Evolutionary conservation across 2,113 vertebrate species (phyloP), one percentile per base, ranked within the genome.

Genomic region (Aplodontia rufa): DNA sequence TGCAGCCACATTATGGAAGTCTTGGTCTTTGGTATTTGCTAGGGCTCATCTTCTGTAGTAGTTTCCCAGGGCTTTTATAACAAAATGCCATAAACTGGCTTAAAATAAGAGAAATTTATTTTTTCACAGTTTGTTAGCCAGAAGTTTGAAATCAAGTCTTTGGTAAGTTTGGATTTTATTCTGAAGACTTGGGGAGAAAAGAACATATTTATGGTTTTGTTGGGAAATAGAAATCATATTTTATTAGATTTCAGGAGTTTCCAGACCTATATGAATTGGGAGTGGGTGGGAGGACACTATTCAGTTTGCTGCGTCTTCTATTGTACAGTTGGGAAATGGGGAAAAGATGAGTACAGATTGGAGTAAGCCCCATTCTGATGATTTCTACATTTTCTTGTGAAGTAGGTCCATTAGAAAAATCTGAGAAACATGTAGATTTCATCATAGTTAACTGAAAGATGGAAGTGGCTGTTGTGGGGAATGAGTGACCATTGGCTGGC

Each of bases 211-310:
- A 71, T 47, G 1, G 42, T 96, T 71, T 32, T 90, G 5, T 69
- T 64, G 17, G 28, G 89, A 87, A 51, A 8, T 49, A 47, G 20
- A 84, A 88, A 37, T 64, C 28, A 60, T 5, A 66, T 7, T 93
- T 91, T 5, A 6, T 76, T 74, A 0, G 19, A 30, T 76, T 51
- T 22, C 16, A 51, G 30, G 42, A 14, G 9, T 16, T 78, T 95
- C 40, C 12, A 53, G 19, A 26, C 11, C 1, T 30, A 8, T 8
- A 1, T 45, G 28, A 88, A 47, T 71, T 75, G 40, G n/a, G n/a
- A n/a, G n/a, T n/a, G n/a, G n/a, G n/a, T 37, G 32, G 20, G 69
- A 0, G n/a, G 2, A 37, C n/a, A 8, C 12, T 87, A 0, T 19
- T 42, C 19, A 74, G 4, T 0, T 4, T 2, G 51, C 24, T 49